Evolutionary conservation across 2,113 vertebrate species (phyloP).

Genomic region (Euleptes europaea): DNA sequence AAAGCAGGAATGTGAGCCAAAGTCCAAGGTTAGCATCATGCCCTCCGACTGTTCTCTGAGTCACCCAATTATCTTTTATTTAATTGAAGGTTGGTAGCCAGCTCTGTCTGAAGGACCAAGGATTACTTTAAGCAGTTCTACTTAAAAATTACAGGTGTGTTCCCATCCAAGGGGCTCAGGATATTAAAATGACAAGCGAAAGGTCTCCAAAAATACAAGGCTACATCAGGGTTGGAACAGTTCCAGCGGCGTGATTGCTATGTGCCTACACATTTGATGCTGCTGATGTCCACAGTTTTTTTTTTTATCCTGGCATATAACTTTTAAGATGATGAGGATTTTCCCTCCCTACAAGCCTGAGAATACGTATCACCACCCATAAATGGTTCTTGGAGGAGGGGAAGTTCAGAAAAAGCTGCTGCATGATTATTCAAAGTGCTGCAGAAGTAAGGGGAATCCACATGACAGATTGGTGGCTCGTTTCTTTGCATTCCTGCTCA

Average conservation of each 20-base stretch:
- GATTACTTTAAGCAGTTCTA: neutral
- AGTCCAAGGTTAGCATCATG: neutral
- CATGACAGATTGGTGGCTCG: neutral
- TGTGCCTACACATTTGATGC: neutral
- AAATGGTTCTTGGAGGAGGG: neutral
- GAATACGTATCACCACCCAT: too few relatives aligned
- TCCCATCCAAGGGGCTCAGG: neutral
- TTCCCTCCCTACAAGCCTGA: too few relatives aligned
- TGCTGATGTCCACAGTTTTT: too few relatives aligned
- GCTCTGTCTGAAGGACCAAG: neutral
- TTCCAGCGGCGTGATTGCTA: neutral
- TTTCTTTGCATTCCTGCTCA: neutral
- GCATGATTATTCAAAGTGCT: neutral
- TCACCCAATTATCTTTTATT: neutral
- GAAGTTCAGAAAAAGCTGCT: neutral
- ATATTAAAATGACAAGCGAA: neutral
- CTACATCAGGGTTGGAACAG: neutral
- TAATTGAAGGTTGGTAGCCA: neutral
- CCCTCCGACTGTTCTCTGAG: neutral
- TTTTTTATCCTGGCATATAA: too few relatives aligned
- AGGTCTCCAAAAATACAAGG: neutral
- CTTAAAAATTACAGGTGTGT: neutral
- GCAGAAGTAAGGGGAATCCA: neutral
- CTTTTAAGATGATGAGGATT: too few relatives aligned
- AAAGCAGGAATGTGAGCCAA: neutral